These are phyloP conservation scores for Lithophane leautieri DNA, from an alignment of 2,888 invertebrate genomes.

Conservation along the genomic window DNA sequence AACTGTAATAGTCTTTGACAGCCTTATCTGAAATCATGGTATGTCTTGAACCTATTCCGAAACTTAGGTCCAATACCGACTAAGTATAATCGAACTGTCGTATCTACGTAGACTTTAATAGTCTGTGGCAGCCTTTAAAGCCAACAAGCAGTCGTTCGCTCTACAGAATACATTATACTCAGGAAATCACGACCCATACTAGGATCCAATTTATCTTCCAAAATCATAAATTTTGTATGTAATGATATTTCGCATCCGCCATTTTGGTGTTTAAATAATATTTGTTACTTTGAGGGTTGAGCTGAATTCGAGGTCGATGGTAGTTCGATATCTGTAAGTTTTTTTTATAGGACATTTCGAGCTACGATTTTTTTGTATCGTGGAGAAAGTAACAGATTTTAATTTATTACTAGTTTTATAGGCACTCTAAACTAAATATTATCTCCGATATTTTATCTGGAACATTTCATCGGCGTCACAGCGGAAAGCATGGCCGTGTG, in stretches of 20 bases:
- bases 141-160: constrained; percentile 75
- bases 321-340: not conserved
- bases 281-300: constrained; percentile 37
- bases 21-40: constrained; percentile 40
- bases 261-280: constrained; percentile 72
- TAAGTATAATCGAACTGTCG: constrained; percentile 66
- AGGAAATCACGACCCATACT: constrained; percentile 88
- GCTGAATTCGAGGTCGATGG: constrained; percentile 16
- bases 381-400: constrained; percentile 8
- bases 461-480: constrained; percentile 2
- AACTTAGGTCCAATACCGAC: constrained; percentile 50
- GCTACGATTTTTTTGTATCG: not conserved
- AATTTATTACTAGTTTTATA: constrained; percentile 5
- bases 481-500: constrained; percentile 13
- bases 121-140: constrained; percentile 84
- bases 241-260: constrained; percentile 87
- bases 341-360: constrained; percentile 1
- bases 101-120: constrained; percentile 72
- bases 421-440: not conserved
- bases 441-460: not conserved
- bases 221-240: constrained; percentile 87
- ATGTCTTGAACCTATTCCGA: constrained; percentile 36
- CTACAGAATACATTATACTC: constrained; percentile 87
- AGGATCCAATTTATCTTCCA: constrained; percentile 88
- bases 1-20: constrained; percentile 46